These are phyloP conservation scores for Mirza zaza DNA, from an alignment of 2,113 vertebrate genomes.

Conservation along the genomic window DNA sequence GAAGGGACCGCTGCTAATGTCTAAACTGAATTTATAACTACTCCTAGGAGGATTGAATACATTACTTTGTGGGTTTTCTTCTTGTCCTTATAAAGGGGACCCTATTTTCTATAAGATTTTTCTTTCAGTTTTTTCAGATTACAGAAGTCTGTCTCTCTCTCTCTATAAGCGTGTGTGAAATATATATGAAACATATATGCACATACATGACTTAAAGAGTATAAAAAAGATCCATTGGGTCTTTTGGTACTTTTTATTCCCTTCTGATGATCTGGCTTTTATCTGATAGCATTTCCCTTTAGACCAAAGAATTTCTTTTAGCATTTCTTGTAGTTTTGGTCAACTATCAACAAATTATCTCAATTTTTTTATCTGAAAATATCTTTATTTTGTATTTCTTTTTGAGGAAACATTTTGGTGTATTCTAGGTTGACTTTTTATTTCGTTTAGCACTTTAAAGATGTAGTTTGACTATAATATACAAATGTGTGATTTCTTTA, in stretches of 20 bases:
- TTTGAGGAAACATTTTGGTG: not conserved
- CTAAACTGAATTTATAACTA: not conserved
- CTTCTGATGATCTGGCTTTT: not conserved
- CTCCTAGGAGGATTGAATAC: not conserved
- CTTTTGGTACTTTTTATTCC: not conserved
- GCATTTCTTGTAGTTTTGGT: not conserved
- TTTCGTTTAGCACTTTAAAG: not conserved
- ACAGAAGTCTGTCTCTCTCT: not conserved
- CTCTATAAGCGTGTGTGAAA: not conserved
- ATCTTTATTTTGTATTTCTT: not conserved
- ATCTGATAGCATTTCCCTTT: not conserved
- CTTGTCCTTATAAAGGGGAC: not conserved
- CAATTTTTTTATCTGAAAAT: not conserved
- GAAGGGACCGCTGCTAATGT: not conserved
- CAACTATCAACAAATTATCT: slow-evolving; percentile 26
- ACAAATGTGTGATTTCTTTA: not conserved
- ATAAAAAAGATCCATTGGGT: not conserved
- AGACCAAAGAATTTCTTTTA: slow-evolving; percentile 15
- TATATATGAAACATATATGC: not conserved
- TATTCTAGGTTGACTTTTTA: not conserved
- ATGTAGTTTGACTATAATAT: not conserved
- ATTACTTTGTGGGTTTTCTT: not conserved
- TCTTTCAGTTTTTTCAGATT: not conserved
- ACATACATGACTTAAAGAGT: not conserved
- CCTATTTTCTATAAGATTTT: slow-evolving; percentile 26